phyloP scores from a whole-genome alignment of 2,888 invertebrate genomes.

The Hirtodrosophila alboralis region DNA sequence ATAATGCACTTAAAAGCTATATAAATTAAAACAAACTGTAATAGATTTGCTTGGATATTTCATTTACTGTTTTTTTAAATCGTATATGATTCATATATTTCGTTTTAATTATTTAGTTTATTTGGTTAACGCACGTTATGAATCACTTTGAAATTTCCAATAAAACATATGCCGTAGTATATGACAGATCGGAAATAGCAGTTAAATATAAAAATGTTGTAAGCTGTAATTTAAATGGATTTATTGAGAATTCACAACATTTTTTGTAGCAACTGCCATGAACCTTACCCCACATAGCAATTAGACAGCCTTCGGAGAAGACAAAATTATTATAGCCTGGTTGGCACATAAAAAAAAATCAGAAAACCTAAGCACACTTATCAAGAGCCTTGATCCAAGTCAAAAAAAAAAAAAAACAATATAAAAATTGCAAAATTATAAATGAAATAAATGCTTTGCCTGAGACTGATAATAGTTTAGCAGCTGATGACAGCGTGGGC shows the following conservation, averaged over 20 bases:
- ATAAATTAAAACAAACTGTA: too few species aligned
- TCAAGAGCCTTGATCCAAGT: conserved; percentile 60
- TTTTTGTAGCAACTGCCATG: conserved; percentile 34
- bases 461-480: conserved; percentile 50
- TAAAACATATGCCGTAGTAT: conserved; percentile 6
- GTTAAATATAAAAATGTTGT: neutral
- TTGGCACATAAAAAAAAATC: conserved; percentile 2
- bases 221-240: too few species aligned
- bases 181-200: too few species aligned
- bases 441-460: conserved; percentile 37
- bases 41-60: too few species aligned
- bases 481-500: conserved; percentile 56
- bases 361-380: conserved; percentile 30
- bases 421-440: conserved; percentile 27
- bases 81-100: conserved; percentile 42
- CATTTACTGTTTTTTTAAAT: conserved; percentile 4
- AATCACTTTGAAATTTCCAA: conserved; percentile 41
- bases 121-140: conserved; percentile 18
- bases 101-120: conserved; percentile 6
- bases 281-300: conserved; percentile 54
- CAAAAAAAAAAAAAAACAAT: conserved; percentile 26
- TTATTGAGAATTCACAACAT: neutral
- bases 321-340: conserved; percentile 2
- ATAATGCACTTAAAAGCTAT: too few species aligned
- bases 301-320: conserved; percentile 36